These are phyloP conservation scores for Gallinago media DNA, from an alignment of 2,113 vertebrate genomes.

Conservation along the genomic window DNA sequence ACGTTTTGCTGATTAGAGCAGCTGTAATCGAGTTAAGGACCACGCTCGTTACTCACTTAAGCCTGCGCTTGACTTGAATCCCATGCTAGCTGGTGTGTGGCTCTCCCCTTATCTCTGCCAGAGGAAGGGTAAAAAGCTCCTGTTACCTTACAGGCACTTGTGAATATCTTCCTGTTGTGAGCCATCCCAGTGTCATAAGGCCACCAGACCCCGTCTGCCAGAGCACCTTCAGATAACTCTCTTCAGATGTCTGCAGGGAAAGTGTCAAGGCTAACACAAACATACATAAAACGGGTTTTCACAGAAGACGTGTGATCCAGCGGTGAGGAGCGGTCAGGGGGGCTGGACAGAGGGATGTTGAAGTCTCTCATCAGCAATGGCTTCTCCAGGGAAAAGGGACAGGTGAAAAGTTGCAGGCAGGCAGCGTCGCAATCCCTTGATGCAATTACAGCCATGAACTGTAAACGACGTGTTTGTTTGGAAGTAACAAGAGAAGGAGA, in stretches of 20 bases:
- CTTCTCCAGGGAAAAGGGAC: not conserved
- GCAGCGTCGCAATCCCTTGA: not conserved
- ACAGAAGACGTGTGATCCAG: not conserved
- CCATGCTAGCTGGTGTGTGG: not conserved
- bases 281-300: not conserved
- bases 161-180: not conserved
- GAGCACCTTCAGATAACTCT: not conserved
- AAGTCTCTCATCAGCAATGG: not conserved
- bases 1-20: not conserved
- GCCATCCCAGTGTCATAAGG: not conserved
- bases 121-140: not conserved
- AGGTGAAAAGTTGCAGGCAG: not conserved
- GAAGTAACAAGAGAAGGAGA: not conserved
- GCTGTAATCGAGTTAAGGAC: not conserved
- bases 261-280: constrained; percentile 6
- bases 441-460: not conserved
- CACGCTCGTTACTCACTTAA: not conserved
- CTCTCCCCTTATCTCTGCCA: not conserved
- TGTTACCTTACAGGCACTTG: not conserved
- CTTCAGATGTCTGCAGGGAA: not conserved
- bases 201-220: not conserved
- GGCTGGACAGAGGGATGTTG: not conserved
- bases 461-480: not conserved
- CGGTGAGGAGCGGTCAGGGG: not conserved
- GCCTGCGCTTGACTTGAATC: not conserved